Percentiles rank a stretch among this genome's conserved stretches.
phyloP scores from a whole-genome alignment of 2,113 vertebrate species.

The Carassius gibelio region DNA sequence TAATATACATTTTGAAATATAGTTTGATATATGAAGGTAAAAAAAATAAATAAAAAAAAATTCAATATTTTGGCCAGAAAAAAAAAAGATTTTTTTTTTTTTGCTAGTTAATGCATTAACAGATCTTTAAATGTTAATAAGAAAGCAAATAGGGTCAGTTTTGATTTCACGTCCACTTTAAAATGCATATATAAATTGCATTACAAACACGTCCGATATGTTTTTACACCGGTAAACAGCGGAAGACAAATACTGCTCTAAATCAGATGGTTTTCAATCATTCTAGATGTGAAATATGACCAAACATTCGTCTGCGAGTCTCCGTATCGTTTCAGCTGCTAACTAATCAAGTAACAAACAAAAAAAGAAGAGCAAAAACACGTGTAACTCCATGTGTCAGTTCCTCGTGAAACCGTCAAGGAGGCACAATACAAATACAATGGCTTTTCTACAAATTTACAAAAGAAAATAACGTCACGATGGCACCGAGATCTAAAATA shows the following conservation, averaged over 20 bases:
- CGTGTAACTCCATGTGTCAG: not conserved
- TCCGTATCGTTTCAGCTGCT: conserved; percentile 44
- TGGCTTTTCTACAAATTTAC: conserved; percentile 72
- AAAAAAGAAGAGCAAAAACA: not conserved
- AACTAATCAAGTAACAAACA: conserved; percentile 32
- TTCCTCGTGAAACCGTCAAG: conserved; percentile 40
- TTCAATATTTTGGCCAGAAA: too few species aligned
- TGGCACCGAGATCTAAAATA: not conserved
- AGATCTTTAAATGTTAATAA: too few species aligned
- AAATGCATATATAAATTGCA: not conserved
- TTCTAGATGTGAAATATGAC: too few species aligned
- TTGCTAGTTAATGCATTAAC: not conserved
- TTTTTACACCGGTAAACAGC: not conserved
- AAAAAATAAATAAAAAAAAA: too few species aligned
- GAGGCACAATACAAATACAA: conserved; percentile 58
- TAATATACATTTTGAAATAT: too few species aligned
- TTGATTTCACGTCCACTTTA: not conserved
- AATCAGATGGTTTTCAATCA: not conserved
- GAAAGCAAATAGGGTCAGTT: not conserved
- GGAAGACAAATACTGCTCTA: conserved; percentile 16
- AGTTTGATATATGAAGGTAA: too few species aligned
- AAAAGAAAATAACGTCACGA: conserved; percentile 36
- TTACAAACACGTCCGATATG: not conserved
- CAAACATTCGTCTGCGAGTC: not conserved
- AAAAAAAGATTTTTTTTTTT: too few species aligned